Percentiles rank a stretch among this genome's conserved stretches.
These are phyloP conservation scores for Pithys albifrons DNA, from an alignment of 2,113 vertebrate genomes.

Conservation along the genomic window DNA sequence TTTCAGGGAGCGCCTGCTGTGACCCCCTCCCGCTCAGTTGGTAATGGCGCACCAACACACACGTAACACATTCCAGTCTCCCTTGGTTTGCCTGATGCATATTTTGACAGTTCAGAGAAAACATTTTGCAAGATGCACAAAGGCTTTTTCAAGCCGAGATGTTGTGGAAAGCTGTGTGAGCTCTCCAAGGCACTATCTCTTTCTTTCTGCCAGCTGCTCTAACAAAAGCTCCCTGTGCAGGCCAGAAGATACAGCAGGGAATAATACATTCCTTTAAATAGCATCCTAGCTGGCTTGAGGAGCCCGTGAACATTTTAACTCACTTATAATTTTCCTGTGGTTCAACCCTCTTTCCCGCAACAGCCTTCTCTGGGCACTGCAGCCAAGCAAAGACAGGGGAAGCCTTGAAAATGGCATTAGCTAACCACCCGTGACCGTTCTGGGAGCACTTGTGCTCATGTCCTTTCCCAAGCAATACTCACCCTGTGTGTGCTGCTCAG, in stretches of 20 bases:
- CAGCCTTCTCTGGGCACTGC: background rate
- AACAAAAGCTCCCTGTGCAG: conserved; percentile 27
- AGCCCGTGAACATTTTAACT: background rate
- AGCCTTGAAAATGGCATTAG: background rate
- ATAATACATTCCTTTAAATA: conserved; percentile 48
- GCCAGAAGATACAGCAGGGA: conserved; percentile 41
- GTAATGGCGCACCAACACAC: background rate
- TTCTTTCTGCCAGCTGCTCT: conserved; percentile 18
- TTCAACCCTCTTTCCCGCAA: background rate
- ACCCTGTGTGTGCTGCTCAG: background rate
- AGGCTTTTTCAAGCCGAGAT: conserved; percentile 3
- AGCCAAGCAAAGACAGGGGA: background rate
- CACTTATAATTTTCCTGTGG: conserved; percentile 25
- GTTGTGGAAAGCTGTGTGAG: background rate
- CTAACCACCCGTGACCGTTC: background rate
- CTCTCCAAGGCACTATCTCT: conserved; percentile 23
- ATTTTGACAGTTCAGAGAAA: conserved; percentile 54
- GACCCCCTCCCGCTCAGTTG: background rate
- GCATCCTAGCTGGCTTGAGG: background rate
- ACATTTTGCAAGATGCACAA: conserved; percentile 48
- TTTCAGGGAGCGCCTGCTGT: background rate
- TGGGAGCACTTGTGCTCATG: background rate
- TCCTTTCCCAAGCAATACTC: background rate
- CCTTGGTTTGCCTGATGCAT: background rate
- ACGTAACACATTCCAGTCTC: background rate